These are phyloP conservation scores for Dicentrarchus labrax DNA, from an alignment of 2,113 vertebrate species.

Conservation along the genomic window DNA sequence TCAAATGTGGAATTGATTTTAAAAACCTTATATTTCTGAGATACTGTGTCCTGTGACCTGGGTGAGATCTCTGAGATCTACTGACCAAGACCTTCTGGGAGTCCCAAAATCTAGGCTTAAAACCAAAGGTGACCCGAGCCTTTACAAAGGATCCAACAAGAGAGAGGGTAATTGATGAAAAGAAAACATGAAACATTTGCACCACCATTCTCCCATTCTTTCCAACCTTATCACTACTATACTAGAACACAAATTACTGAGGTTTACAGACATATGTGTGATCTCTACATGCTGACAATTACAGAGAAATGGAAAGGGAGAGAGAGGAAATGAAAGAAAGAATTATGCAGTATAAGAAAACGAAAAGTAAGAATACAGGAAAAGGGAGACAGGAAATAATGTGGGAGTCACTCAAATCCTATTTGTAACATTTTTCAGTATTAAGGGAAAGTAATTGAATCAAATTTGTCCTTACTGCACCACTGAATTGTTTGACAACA, in stretches of 20 bases:
- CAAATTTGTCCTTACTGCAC: not conserved
- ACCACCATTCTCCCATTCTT: not conserved
- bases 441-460: not conserved
- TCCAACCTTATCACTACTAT: conserved; percentile 1
- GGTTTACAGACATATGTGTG: not conserved
- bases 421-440: not conserved
- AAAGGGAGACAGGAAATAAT: not conserved
- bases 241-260: not conserved
- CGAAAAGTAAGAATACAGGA: not conserved
- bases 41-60: too few species aligned
- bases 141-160: not conserved
- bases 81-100: too few species aligned
- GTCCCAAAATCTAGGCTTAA: too few species aligned
- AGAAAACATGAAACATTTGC: not conserved
- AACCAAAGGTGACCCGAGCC: too few species aligned
- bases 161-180: not conserved
- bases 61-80: too few species aligned
- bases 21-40: too few species aligned
- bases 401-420: not conserved
- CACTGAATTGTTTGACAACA: not conserved
- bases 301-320: not conserved
- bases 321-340: not conserved
- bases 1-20: too few species aligned
- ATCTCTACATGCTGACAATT: not conserved
- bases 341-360: too few species aligned